phyloP scores from a whole-genome alignment of 2,888 invertebrate species.

The Notodonta dromedarius region DNA sequence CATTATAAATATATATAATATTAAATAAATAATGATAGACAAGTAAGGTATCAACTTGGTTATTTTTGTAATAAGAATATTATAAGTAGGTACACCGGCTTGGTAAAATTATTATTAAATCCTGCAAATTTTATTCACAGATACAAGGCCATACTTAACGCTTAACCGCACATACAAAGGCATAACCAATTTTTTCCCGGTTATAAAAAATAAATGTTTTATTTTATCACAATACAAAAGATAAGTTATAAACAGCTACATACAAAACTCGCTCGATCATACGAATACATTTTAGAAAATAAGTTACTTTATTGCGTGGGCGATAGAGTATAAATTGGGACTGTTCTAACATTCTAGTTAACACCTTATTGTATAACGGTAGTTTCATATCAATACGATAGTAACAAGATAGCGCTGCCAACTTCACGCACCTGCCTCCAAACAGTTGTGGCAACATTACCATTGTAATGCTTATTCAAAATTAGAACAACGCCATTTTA shows the following conservation, averaged over 20 bases:
- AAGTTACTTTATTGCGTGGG: not conserved
- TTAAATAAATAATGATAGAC: too few relatives aligned
- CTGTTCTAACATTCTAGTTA: not conserved
- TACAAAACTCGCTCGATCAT: not conserved
- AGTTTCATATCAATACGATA: not conserved
- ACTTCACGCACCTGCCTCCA: slow-evolving; percentile 1
- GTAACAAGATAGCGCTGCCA: not conserved
- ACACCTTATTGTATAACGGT: not conserved
- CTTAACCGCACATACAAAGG: not conserved
- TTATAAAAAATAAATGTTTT: not conserved
- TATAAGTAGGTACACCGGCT: too few relatives aligned
- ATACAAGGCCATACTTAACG: not conserved
- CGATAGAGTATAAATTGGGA: not conserved
- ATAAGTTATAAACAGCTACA: not conserved
- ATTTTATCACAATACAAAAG: slow-evolving; percentile 3
- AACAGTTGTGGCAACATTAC: not conserved
- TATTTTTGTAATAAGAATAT: too few relatives aligned
- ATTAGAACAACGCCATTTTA: too few relatives aligned
- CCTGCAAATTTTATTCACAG: not conserved
- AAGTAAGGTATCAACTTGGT: too few relatives aligned
- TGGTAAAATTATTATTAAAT: too few relatives aligned
- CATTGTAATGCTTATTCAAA: not conserved
- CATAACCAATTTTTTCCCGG: not conserved
- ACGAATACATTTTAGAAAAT: not conserved
- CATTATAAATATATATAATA: too few relatives aligned